phyloP scores from a whole-genome alignment of 2,888 invertebrate genomes.

The Trisateles emortualis region DNA sequence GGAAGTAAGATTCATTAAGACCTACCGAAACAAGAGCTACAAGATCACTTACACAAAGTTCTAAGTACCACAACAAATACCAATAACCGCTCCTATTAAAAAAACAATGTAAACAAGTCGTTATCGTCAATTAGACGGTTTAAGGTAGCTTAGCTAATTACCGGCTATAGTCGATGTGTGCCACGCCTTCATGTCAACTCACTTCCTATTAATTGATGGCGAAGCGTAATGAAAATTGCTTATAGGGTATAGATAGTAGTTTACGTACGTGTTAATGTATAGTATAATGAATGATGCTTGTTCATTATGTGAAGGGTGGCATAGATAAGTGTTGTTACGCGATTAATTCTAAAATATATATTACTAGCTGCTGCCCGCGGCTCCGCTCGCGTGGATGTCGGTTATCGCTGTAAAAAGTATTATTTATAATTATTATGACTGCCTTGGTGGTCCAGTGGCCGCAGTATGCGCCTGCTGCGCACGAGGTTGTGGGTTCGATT shows the following conservation, averaged over 20 bases:
- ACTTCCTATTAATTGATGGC: slow-evolving; percentile 75
- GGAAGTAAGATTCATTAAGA: too few species aligned
- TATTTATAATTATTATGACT: too few species aligned
- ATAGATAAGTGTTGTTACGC: not conserved
- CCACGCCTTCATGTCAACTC: slow-evolving; percentile 71
- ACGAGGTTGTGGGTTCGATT: too few species aligned
- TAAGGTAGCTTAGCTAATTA: slow-evolving; percentile 60
- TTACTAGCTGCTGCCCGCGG: too few species aligned
- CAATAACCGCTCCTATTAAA: slow-evolving; percentile 41
- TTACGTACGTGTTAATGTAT: slow-evolving; percentile 10
- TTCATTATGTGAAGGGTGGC: slow-evolving; percentile 6
- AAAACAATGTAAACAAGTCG: slow-evolving; percentile 54
- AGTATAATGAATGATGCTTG: slow-evolving; percentile 7
- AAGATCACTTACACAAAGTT: not conserved
- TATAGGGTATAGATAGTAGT: slow-evolving; percentile 32
- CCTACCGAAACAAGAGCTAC: too few species aligned
- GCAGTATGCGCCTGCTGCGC: too few species aligned
- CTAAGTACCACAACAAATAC: slow-evolving; percentile 28
- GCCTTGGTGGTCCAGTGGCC: too few species aligned
- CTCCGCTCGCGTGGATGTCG: too few species aligned
- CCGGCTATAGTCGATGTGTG: slow-evolving; percentile 55
- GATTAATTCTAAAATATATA: not conserved
- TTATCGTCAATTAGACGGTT: slow-evolving; percentile 49
- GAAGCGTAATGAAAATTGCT: slow-evolving; percentile 72
- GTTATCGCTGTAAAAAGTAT: too few species aligned